Conservation (phyloP, 2,797 vertebrate species). For the Smutsia temminckii region DNA sequence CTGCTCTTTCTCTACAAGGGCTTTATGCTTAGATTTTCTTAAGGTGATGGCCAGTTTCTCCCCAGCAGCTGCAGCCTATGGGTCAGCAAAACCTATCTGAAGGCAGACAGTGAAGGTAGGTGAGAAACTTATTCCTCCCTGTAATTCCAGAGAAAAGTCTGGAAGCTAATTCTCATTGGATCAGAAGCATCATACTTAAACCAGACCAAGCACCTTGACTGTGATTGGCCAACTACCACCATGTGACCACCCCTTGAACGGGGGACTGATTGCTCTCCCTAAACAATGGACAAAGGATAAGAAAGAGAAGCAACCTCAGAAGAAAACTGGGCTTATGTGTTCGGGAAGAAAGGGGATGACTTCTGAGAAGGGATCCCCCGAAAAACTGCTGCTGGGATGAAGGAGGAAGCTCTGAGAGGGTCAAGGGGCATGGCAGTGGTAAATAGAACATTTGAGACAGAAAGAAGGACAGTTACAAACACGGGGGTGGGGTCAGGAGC, state of each 20-base stretch:
- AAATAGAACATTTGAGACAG: neutral
- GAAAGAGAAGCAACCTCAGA: neutral
- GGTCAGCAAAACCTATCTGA: neutral
- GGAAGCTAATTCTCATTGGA: neutral
- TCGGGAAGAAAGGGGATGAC: neutral
- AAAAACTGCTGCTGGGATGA: neutral
- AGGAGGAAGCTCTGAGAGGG: neutral
- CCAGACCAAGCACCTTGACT: neutral
- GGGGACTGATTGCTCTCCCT: neutral
- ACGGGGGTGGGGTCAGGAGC: neutral
- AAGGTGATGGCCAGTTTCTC: neutral
- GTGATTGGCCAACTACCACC: neutral
- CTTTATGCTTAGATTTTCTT: neutral
- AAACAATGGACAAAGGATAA: neutral
- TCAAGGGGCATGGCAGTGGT: rapidly evolving
- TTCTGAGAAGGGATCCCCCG: rapidly evolving
- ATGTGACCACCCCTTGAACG: neutral
- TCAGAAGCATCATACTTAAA: neutral
- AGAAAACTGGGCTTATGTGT: neutral
- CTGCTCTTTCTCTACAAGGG: neutral
- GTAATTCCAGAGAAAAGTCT: neutral
- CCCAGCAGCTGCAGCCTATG: neutral
- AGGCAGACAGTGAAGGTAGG: neutral
- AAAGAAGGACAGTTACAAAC: neutral
- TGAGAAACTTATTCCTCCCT: neutral